These are phyloP conservation scores for Lomographa bimaculata DNA, from an alignment of 2,888 invertebrate genomes.

Conservation along the genomic window DNA sequence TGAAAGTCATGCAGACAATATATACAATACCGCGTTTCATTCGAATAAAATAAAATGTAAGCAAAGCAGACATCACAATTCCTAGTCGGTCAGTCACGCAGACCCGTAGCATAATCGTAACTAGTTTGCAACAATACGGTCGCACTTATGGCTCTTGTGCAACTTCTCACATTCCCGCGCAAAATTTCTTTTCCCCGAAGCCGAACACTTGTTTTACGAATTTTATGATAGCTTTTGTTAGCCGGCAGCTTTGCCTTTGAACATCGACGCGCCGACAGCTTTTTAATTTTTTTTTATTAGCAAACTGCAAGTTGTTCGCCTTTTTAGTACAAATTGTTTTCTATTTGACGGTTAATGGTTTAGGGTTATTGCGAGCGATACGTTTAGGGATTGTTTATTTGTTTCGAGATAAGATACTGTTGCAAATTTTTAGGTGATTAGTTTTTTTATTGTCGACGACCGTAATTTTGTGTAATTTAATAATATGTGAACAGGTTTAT, in stretches of 20 bases:
- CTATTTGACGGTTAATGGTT: conserved; percentile 33
- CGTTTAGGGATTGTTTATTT: background rate
- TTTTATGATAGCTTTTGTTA: conserved; percentile 63
- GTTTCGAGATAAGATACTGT: background rate
- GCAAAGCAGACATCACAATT: no score
- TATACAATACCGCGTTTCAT: no score
- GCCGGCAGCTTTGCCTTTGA: conserved; percentile 27
- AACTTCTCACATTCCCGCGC: conserved; percentile 47
- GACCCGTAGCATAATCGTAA: conserved; percentile 10
- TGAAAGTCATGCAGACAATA: no score
- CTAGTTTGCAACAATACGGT: conserved; percentile 13
- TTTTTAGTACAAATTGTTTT: conserved; percentile 59
- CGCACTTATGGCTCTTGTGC: conserved; percentile 1
- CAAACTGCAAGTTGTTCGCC: conserved; percentile 47
- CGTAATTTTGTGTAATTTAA: no score
- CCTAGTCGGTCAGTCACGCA: conserved; percentile 3
- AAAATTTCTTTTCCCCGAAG: conserved; percentile 77
- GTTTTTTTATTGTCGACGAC: background rate
- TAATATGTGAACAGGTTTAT: no score
- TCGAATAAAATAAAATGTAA: no score
- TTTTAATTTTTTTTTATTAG: conserved; percentile 23
- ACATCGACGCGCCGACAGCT: conserved; percentile 20
- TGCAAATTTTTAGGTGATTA: conserved; percentile 3
- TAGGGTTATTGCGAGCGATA: conserved; percentile 27
- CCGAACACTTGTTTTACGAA: conserved; percentile 67